These are phyloP conservation scores for Acrobasis consociella DNA, from an alignment of 2,888 invertebrate species.

Conservation along the genomic window DNA sequence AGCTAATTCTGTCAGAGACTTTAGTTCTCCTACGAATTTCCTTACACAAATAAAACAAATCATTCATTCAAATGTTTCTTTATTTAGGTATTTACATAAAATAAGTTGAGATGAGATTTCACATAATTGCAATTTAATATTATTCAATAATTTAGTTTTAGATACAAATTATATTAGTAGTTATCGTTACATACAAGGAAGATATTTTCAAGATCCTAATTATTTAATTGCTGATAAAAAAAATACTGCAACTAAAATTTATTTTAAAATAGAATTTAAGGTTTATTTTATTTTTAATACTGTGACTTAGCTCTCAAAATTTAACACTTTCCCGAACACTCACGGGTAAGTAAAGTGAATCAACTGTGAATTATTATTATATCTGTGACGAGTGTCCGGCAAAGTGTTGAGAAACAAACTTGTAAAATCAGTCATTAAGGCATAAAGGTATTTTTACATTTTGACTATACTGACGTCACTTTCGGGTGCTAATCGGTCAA, in stretches of 20 bases:
- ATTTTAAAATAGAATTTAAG: no score
- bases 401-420: no score
- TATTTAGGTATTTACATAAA: conserved; percentile 77
- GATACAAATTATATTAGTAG: conserved; percentile 56
- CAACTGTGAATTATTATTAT: no score
- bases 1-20: no score
- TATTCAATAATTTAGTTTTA: conserved; percentile 71
- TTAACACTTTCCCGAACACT: no score
- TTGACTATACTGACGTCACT: conserved; percentile 20
- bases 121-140: conserved; percentile 63
- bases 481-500: no score
- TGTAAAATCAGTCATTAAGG: conserved; percentile 2
- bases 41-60: conserved; percentile 31
- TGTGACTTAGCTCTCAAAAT: no score
- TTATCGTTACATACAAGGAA: conserved; percentile 43
- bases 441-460: conserved; percentile 4
- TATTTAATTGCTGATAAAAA: conserved; percentile 16
- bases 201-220: conserved; percentile 35
- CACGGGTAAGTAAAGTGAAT: no score
- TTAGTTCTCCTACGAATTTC: no score
- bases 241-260: not conserved
- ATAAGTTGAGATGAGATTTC: conserved; percentile 72
- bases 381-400: no score
- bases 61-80: conserved; percentile 66
- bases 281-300: no score